Conservation (phyloP, 2,113 vertebrate species). For the Rhabdomys dilectus region DNA sequence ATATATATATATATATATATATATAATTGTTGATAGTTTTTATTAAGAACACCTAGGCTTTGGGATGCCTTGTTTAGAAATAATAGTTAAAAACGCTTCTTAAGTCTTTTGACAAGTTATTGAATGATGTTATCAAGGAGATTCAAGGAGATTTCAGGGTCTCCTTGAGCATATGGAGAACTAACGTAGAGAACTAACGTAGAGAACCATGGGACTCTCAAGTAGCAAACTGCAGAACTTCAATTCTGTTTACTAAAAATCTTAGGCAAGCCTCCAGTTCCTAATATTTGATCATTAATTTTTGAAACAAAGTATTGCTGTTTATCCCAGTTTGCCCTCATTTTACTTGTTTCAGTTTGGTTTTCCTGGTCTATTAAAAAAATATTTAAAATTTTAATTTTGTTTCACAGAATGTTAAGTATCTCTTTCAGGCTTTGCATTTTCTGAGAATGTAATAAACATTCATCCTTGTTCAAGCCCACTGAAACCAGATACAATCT, state of each 20-base stretch:
- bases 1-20: too few species aligned
- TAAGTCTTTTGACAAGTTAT: conserved; percentile 34
- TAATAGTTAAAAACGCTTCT: background rate
- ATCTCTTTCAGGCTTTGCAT: conserved; percentile 18
- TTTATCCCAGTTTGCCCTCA: conserved; percentile 44
- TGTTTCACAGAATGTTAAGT: background rate
- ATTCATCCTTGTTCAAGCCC: background rate
- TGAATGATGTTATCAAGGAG: background rate
- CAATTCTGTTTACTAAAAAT: conserved; percentile 45
- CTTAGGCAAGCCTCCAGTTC: conserved; percentile 19
- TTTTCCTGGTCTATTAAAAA: conserved; percentile 1
- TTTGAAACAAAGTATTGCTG: conserved; percentile 2
- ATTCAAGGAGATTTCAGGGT: conserved; percentile 21
- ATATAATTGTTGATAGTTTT: background rate
- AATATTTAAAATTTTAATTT: conserved; percentile 38
- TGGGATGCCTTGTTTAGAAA: background rate
- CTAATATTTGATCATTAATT: conserved; percentile 41
- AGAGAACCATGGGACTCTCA: background rate
- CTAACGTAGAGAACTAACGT: too few species aligned
- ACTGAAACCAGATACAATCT: background rate
- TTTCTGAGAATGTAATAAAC: conserved; percentile 29
- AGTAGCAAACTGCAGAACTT: conserved; percentile 26
- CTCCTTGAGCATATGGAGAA: background rate
- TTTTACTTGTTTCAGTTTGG: conserved; percentile 22
- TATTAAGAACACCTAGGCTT: background rate